Base-by-base conservation (phyloP, 2,888 invertebrate species). In the Aleiodes alternator region DNA sequence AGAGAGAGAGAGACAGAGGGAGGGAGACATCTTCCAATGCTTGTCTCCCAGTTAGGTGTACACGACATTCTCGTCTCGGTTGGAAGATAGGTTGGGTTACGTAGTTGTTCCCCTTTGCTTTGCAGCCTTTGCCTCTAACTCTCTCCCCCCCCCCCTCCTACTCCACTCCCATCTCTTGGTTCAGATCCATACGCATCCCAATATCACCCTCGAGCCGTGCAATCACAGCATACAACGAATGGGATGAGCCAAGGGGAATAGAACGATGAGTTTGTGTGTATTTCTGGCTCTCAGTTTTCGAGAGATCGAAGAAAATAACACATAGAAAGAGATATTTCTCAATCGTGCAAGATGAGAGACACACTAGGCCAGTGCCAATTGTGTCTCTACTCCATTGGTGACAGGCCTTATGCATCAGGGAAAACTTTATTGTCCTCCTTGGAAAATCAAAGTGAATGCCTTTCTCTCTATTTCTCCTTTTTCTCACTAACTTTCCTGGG, bases 181-280 rank as follows among this genome's bases (percentile, higher is more conserved):
- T 79, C 75, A 9, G 83, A 84, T 85, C 84, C 78, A 82, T 70
- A 57, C 84, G 85, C 85, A 85, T 84, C 86, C 87, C 84, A 84
- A 88, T 87, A 86, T 87, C 84, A 84, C 88, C 87, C 85, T 82
- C 80, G 83, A 86, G 86, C 85, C 84, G 83, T 83, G 86, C 88
- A 87, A 88, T 88, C 88, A 87, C 85, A 83, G 84, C 84, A 80
- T 84, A 85, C 86, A 84, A 82, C 84, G 86, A 85, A 86, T 85
- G 85, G 86, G 86, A 86, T 83, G 86, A 85, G 85, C 83, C 82
- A 82, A 53, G 55, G 59, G 76, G 78, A 75, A 73, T 80, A 55
- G 68, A 61, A 71, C 74, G 77, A 76, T 76, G 80, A 78, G 80
- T 78, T 72, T 81, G 78, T 77, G 43, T 43, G 43, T 43, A 77